Base-by-base conservation (phyloP, 2,113 vertebrate species). In the Osmerus mordax region DNA sequence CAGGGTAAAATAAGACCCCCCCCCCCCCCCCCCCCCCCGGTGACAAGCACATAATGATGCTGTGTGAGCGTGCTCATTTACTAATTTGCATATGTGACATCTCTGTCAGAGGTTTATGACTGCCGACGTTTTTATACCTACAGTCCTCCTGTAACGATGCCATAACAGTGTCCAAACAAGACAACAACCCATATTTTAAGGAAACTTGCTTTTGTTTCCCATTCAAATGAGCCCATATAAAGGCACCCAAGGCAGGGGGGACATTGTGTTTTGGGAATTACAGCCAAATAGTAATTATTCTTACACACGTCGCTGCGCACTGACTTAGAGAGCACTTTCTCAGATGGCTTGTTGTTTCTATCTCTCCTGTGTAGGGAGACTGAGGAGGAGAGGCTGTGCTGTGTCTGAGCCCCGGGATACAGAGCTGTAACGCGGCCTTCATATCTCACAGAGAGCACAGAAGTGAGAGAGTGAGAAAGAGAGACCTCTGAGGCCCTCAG, bases 221-320 rank as follows among this genome's bases (percentile, higher is more conserved):
- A 89, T 88, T 90, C 82, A 90, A 89, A 88, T 86, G 84, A 87
- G 84, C 74, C 72, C 80, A 83, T 86, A 80, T 81, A 60, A 83
- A 81, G 41, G 80, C 76, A 64, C 75, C 75, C n/a, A 67, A 74
- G 71, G 71, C 69, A 47, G 41, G 68, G 77, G 65, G 55, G 56
- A 69, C 68, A 58, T 73, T 66, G 74, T 29, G 67, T 69, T 77
- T 61, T 65, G 72, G 82, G 84, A 80, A 86, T 87, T 82, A 86
- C 83, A 73, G 66, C 70, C 81, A 86, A 87, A 85, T 83, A 83
- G 78, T 87, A 87, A 87, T 89, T 88, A 87, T 81, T 87, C 87
- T 83, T 81, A 79, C 75, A 79, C 77, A 74, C 84, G 80, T 63
- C 63, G 58, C 58, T 60, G 58, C 19, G 11, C n/a, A 73, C 74